These are phyloP conservation scores for Sus scrofa DNA, from an alignment of 2,113 vertebrate genomes.

Conservation along the genomic window DNA sequence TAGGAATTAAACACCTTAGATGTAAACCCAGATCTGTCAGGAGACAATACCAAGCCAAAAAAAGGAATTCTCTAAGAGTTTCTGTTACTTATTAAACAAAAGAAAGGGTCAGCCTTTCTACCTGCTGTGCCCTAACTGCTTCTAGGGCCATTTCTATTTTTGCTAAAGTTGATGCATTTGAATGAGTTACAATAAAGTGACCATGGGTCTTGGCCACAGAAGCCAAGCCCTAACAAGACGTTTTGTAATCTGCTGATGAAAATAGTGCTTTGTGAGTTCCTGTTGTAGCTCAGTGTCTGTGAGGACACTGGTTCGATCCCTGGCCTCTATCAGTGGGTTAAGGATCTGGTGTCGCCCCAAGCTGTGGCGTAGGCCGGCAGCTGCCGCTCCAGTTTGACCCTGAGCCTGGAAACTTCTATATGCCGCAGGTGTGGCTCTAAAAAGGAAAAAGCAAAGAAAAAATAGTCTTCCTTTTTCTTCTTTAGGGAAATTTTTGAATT, in stretches of 20 bases:
- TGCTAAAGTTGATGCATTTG: background rate
- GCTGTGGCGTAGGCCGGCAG: too few species aligned
- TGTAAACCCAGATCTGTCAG: background rate
- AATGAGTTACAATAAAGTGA: background rate
- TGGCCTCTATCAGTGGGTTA: too few species aligned
- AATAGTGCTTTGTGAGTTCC: background rate
- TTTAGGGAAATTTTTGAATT: background rate
- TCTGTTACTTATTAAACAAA: slow-evolving; percentile 1
- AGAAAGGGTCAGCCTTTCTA: background rate
- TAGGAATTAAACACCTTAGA: background rate
- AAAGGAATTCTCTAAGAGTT: background rate
- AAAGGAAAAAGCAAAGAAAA: too few species aligned
- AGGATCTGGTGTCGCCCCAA: too few species aligned
- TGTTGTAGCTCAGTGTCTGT: too few species aligned
- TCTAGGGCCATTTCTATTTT: background rate
- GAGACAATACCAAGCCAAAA: background rate
- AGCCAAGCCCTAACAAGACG: background rate
- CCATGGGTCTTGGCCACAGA: background rate
- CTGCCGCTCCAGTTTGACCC: too few species aligned
- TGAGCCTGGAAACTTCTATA: too few species aligned
- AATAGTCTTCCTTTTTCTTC: background rate
- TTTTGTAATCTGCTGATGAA: background rate
- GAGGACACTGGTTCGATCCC: too few species aligned
- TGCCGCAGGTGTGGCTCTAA: too few species aligned
- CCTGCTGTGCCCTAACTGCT: background rate